Base-by-base conservation (phyloP, 1,140 invertebrate species). In the Notospermus geniculatus region DNA sequence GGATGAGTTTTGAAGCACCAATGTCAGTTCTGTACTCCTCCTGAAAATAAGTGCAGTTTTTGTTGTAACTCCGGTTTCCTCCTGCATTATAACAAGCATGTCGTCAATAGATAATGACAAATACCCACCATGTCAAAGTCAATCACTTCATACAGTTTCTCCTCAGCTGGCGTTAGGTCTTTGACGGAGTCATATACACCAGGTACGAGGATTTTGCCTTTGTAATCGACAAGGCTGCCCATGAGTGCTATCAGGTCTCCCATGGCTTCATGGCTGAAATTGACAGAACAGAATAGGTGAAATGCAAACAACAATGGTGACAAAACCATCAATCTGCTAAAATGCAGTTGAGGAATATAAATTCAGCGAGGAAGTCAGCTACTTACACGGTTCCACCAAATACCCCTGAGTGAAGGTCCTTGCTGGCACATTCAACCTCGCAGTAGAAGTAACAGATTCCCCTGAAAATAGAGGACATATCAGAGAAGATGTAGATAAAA, bases 361-460 rank as follows among this genome's bases (percentile, higher is more conserved):
- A 52, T 27, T 17, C 22, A 43, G 23, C 13, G 2, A n/a, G 17
- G 27, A 22, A 36, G 36, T 30, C 25, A 55, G 11, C 23, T n/a
- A 76, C 78, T 78, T 75, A 84, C 77, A 84, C 80, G 55, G 89
- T 89, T 29, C 96, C 96, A 23, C 96, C 96, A 84, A 89, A 97
- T 2, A 93, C 87, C 29, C 96, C 96, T 78, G 93, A 97, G 77
- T 98, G 96, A 17, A 99, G 81, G 84, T 99, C 97, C 83, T 93
- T 95, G 28, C 81, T 80, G 7, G 93, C 89, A 82, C 95, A 95
- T 74, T 89, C 86, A 25, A 99, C 85, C 83, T 98, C 93, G 30
- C 97, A 72, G 70, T 86, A 87, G 76, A 96, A 99, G 76, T 97
- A 98, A 74, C 89, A 93, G 45, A 98, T 86, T 17, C 97, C 97